Evolutionary conservation across 2,113 vertebrate genomes (phyloP).

Genomic region (Periophthalmodon schlosseri): DNA sequence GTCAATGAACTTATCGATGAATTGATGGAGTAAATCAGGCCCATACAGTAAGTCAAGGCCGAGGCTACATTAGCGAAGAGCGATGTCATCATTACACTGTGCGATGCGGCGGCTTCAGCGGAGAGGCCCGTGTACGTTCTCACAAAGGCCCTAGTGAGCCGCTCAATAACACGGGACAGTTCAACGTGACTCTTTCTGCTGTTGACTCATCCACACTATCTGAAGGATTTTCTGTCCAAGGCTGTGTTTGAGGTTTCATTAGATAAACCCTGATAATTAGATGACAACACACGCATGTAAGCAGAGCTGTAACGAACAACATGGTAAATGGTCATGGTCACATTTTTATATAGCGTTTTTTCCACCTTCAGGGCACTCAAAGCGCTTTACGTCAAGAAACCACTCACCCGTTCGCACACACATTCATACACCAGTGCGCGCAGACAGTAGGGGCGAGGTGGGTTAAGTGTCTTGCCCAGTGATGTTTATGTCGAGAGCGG

Average conservation of each 20-base stretch:
- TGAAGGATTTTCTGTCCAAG: constrained; percentile 26
- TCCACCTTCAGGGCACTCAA: neutral
- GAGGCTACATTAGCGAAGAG: constrained; percentile 72
- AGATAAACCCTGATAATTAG: neutral
- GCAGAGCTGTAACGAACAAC: neutral
- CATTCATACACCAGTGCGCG: too few species aligned
- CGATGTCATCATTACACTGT: constrained; percentile 73
- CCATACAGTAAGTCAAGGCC: constrained; percentile 70
- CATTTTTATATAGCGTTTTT: too few species aligned
- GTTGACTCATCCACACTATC: constrained; percentile 24
- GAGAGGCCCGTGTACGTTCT: constrained; percentile 56
- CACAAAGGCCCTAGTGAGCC: constrained; percentile 38
- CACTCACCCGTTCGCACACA: too few species aligned
- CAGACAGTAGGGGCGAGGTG: too few species aligned
- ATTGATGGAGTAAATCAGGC: constrained; percentile 71
- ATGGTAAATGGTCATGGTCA: neutral
- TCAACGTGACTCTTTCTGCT: constrained; percentile 29
- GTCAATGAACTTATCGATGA: constrained; percentile 64
- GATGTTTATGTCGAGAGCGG: too few species aligned
- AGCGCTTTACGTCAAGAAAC: too few species aligned
- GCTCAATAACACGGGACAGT: constrained; percentile 53
- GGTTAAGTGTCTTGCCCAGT: too few species aligned
- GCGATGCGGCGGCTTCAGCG: constrained; percentile 53
- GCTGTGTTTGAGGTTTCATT: constrained; percentile 21
- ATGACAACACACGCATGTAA: neutral